Evolutionary conservation across 2,113 vertebrate genomes (phyloP).

Genomic region (Alethe castanea): DNA sequence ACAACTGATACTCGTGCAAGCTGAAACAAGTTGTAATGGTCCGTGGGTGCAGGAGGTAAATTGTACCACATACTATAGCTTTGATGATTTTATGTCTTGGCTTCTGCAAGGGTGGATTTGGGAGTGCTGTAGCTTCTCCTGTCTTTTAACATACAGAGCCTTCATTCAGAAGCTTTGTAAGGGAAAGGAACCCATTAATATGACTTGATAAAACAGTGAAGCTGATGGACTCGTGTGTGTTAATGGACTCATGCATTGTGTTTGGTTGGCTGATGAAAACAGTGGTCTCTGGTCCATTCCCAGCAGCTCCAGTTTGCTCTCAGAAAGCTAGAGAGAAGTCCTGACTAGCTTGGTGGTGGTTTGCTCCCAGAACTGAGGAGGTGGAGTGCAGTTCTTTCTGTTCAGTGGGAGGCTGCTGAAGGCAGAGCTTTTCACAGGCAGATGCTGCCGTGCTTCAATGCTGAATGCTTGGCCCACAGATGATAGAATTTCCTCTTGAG

Average conservation of each 20-base stretch:
- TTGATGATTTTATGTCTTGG: neutral
- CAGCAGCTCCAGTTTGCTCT: neutral
- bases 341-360: neutral
- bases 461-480: neutral
- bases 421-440: neutral
- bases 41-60: neutral
- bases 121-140: neutral
- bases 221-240: rapidly evolving
- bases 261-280: neutral
- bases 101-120: neutral
- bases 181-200: neutral
- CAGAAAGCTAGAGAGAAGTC: neutral
- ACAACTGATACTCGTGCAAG: neutral
- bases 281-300: neutral
- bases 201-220: neutral
- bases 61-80: neutral
- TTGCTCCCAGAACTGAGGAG: neutral
- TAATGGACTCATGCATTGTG: neutral
- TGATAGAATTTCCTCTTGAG: neutral
- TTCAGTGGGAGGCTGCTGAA: neutral
- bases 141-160: neutral
- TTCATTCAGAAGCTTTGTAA: neutral
- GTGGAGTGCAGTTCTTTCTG: neutral
- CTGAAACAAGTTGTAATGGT: neutral
- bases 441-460: neutral